Conservation (phyloP, 2,888 invertebrate genomes). For the Belgica antarctica region DNA sequence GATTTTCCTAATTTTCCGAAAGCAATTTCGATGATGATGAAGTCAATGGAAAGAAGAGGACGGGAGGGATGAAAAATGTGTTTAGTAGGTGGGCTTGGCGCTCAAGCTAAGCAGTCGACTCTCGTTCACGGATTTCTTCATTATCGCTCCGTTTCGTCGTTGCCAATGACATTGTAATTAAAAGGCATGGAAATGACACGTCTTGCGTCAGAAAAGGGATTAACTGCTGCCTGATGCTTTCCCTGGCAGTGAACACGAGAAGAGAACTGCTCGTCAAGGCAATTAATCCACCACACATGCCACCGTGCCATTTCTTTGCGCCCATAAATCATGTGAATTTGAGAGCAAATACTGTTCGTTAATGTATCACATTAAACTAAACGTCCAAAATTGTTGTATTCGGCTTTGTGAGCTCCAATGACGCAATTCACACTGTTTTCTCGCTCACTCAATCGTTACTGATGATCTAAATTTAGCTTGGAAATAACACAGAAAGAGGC, state of each 20-base stretch:
- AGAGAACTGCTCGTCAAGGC: neutral
- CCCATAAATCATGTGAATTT: neutral
- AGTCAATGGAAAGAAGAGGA: neutral
- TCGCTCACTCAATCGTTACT: constrained; percentile 1
- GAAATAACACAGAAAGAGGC: constrained; percentile 7
- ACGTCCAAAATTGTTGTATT: too few relatives aligned
- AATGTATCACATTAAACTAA: too few relatives aligned
- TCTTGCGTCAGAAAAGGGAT: constrained; percentile 18
- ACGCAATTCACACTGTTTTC: constrained; percentile 38
- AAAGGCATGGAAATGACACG: constrained; percentile 12
- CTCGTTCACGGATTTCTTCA: constrained; percentile 18
- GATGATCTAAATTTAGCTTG: constrained; percentile 33
- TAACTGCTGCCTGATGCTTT: neutral
- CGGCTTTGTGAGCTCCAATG: constrained; percentile 4
- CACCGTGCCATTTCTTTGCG: neutral
- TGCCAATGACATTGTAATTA: constrained; percentile 37
- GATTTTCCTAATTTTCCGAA: neutral
- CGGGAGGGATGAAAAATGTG: constrained; percentile 17
- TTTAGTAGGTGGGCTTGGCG: neutral
- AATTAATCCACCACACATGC: constrained; percentile 21
- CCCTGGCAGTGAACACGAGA: neutral
- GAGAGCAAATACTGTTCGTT: too few relatives aligned
- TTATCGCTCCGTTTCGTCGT: constrained; percentile 18
- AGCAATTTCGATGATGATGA: neutral
- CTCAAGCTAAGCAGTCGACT: too few relatives aligned